Evolutionary conservation across 2,797 vertebrate genomes (phyloP).

Genomic region (Galaxias olidus): DNA sequence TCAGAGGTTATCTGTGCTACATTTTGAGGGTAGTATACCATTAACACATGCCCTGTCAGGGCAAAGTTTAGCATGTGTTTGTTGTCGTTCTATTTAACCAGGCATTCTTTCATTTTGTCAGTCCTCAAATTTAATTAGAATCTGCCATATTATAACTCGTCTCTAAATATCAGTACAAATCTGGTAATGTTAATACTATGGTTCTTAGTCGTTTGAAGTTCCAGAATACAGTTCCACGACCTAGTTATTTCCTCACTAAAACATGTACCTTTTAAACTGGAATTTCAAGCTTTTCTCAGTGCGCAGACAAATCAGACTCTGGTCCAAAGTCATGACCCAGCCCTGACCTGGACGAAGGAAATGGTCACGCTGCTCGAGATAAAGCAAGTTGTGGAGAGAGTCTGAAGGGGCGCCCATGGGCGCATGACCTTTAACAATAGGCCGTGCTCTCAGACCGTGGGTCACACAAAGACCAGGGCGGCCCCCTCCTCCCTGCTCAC

Average conservation of each 20-base stretch:
- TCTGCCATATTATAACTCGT: no score
- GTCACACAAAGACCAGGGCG: slow-evolving; percentile 77
- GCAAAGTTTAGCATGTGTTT: no score
- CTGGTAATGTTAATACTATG: no score
- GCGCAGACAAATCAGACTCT: slow-evolving; percentile 54
- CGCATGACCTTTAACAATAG: slow-evolving; percentile 74
- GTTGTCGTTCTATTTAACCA: no score
- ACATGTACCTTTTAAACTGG: background rate
- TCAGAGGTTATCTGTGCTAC: slow-evolving; percentile 56
- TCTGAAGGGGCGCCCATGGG: slow-evolving; percentile 80
- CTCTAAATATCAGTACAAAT: no score
- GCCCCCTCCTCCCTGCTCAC: slow-evolving; percentile 68
- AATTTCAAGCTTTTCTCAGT: slow-evolving; percentile 52
- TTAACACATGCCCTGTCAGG: slow-evolving; percentile 28
- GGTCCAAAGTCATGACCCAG: slow-evolving; percentile 84
- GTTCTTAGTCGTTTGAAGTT: no score
- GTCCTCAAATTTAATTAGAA: no score
- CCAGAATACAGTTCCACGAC: background rate
- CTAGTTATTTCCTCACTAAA: background rate
- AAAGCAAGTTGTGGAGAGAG: slow-evolving; percentile 78
- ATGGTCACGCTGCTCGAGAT: slow-evolving; percentile 77
- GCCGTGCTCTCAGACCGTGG: slow-evolving; percentile 69
- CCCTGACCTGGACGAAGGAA: slow-evolving; percentile 82
- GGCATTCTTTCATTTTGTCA: no score
- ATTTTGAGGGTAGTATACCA: slow-evolving; percentile 22